Base-by-base conservation (phyloP, 2,797 vertebrate genomes). In the Pseudomugil tenellus region DNA sequence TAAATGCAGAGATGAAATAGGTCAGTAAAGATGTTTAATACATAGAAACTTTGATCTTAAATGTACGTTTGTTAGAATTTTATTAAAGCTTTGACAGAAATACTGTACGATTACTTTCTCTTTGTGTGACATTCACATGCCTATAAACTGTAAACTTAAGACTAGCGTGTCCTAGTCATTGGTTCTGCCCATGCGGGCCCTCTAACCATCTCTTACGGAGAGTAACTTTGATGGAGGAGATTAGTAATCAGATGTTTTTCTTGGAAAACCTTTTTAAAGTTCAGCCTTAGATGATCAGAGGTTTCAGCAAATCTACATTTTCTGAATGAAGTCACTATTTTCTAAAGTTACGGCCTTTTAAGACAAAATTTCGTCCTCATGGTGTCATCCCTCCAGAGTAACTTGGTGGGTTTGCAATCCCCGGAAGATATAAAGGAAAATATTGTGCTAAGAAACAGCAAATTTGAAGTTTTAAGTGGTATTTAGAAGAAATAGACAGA, bases 361-460 rank as follows among this genome's bases (percentile, higher is more conserved):
- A 34, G 23, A 19, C 16, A 57, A 39, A 43, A 37, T 14, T 21
- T 14, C 4, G 12, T 31, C 25, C 66, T 52, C 63, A 31, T 51
- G 6, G 21, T 17, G 17, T 32, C 14, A 4, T 55, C 48, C 9
- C 34, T 41, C 6, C 39, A 51, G 55, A 23, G 19, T 25, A 46
- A 43, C 51, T 59, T 2, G 8, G 13, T 3, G 11, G 19, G 56
- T 67, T 23, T 19, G 4, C 14, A 46, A 0, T 79, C n/a, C 66
- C 28, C 26, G 67, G 61, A 77, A 58, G 3, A 6, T 43, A 80
- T 62, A 79, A 81, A 68, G 55, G 14, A 32, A 41, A 41, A n/a
- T 25, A 53, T 52, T 79, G 74, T 82, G 12, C 41, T 28, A 6
- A 14, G 34, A 51, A 23, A 3, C 32, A 0, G 16, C 53, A 14